A percentile compares a stretch with the other conserved stretches of the same genome.
These are phyloP conservation scores for Salticus scenicus DNA, from an alignment of 2,888 invertebrate species.

Conservation along the genomic window DNA sequence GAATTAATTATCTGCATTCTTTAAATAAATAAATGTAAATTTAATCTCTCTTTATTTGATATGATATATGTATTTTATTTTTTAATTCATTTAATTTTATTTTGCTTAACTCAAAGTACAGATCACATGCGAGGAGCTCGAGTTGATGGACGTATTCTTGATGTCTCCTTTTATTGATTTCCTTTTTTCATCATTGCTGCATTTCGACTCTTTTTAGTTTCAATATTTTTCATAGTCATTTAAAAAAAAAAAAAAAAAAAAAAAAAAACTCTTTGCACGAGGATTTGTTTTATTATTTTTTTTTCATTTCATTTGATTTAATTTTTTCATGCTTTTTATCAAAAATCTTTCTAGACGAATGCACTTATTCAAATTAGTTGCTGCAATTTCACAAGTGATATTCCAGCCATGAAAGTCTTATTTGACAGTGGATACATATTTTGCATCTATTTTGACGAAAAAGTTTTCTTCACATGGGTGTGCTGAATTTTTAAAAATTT, in stretches of 20 bases:
- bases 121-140: conserved; percentile 72
- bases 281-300: too few species aligned
- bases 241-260: neutral
- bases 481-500: neutral
- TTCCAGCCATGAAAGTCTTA: neutral
- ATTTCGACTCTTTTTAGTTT: conserved; percentile 51
- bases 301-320: neutral
- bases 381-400: neutral
- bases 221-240: conserved; percentile 25
- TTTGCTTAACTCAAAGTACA: too few species aligned
- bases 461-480: neutral
- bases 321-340: conserved; percentile 21
- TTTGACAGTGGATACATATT: neutral
- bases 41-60: too few species aligned
- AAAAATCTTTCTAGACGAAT: neutral
- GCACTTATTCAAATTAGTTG: neutral
- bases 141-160: conserved; percentile 71
- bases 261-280: too few species aligned
- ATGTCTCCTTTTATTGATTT: conserved; percentile 71
- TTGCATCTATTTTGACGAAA: neutral
- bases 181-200: conserved; percentile 47
- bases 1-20: too few species aligned
- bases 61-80: too few species aligned
- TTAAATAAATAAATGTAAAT: too few species aligned
- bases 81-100: too few species aligned